Evolutionary conservation across 2,797 vertebrate genomes (phyloP).

Genomic region (Hoplostethus mediterraneus): DNA sequence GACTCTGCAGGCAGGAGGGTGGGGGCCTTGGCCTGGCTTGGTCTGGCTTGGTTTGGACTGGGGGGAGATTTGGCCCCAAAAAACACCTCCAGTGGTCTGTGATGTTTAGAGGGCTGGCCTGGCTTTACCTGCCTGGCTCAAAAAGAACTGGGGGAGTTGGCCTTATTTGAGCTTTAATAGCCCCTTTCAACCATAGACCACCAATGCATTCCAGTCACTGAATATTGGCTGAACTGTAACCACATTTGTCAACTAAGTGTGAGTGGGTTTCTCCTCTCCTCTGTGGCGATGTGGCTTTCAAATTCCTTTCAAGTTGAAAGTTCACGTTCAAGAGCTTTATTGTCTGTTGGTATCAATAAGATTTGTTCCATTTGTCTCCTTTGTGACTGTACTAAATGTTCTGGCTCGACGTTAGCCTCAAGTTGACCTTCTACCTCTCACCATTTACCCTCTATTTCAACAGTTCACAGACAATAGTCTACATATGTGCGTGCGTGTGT

Average conservation of each 20-base stretch:
- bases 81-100: conserved; percentile 10
- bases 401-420: neutral
- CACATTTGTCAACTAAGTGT: conserved; percentile 16
- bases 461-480: conserved; percentile 9
- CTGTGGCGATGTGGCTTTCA: conserved; percentile 18
- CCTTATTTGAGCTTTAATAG: conserved; percentile 3
- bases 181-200: conserved; percentile 18
- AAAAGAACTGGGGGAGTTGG: neutral
- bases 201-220: conserved; percentile 15
- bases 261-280: neutral
- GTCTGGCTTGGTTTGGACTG: conserved; percentile 25
- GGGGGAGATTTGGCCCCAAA: conserved; percentile 14
- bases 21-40: conserved; percentile 7
- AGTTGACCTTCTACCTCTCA: neutral
- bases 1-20: conserved; percentile 6
- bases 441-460: neutral
- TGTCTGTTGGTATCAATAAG: conserved; percentile 6
- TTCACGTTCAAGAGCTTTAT: conserved; percentile 29
- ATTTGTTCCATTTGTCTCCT: neutral
- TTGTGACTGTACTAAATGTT: neutral
- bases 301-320: conserved; percentile 26
- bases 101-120: conserved; percentile 15
- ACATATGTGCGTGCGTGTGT: neutral
- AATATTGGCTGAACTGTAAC: conserved; percentile 16
- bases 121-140: conserved; percentile 4